Conservation (phyloP, 37 sponge, comb jelly and placozoan species). For the Spongilla lacustris region DNA sequence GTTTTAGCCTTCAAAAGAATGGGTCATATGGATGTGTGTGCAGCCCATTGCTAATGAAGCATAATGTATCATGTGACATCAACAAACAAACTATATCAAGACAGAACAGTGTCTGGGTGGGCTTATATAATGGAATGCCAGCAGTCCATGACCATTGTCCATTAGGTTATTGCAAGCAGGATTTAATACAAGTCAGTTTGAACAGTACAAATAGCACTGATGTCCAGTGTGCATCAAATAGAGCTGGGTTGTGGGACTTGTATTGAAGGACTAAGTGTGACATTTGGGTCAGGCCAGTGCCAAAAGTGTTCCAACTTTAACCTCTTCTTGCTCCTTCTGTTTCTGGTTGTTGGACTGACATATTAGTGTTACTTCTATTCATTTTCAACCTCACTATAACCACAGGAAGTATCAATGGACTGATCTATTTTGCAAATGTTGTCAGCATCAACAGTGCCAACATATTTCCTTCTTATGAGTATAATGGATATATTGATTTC, state of each 20-base stretch:
- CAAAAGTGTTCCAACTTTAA: conserved; percentile 29
- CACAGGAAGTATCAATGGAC: conserved; percentile 11
- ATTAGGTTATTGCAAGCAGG: not conserved
- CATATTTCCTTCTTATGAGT: not conserved
- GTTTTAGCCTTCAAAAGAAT: not conserved
- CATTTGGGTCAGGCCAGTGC: conserved; percentile 17
- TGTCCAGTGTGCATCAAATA: conserved; percentile 1
- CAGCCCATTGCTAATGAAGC: not conserved
- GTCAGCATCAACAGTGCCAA: conserved; percentile 8
- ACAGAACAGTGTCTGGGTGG: not conserved
- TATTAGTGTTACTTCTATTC: not conserved
- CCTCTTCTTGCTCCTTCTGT: conserved; percentile 4
- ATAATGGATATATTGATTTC: not conserved
- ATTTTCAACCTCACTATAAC: not conserved
- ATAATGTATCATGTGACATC: conserved; percentile 6
- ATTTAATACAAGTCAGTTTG: not conserved
- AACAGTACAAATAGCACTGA: not conserved
- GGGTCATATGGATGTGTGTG: not conserved
- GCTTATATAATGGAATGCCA: not conserved
- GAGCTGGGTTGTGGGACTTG: conserved; percentile 37
- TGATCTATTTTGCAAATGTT: conserved; percentile 31
- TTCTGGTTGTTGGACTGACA: conserved; percentile 12
- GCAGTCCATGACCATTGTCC: not conserved
- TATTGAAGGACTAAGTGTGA: conserved; percentile 18
- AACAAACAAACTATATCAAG: not conserved